Base-by-base conservation (phyloP, 2,113 vertebrate genomes). In the Phalacrocorax pelagicus region DNA sequence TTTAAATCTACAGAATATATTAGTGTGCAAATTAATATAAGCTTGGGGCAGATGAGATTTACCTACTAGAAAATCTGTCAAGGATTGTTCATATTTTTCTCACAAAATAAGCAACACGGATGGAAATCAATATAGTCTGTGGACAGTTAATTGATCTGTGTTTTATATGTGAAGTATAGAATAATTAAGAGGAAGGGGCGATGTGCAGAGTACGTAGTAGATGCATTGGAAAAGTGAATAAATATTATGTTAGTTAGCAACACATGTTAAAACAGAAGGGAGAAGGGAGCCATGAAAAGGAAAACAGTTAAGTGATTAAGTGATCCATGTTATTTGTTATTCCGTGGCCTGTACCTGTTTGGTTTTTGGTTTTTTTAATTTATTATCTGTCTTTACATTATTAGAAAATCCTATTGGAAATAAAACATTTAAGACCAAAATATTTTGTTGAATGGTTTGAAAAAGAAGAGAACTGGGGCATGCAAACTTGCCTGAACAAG, bases 161-260 rank as follows among this genome's bases (percentile, higher is more conserved):
- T 22, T 91, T 63, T 52, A 15, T 49, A 75, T 52, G 3, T 49
- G 16, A 63, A 74, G 17, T 38, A 38, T 12, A 44, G 92, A 74
- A 36, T 19, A 5, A 74, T 66, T 74, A 18, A 17, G 21, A 67
- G 8, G 49, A 70, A 73, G 9, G 11, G 20, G 47, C 0, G 1
- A 55, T 81, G n/a, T 4, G 1, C 6, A 67, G 15, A 0, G 0
- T 52, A 10, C 55, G 6, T 47, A 78, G 8, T 17, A 80, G 29
- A 63, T 59, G 14, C 8, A 32, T 2, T 46, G 24, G 13, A 79
- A 92, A 94, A 81, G 17, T 47, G 20, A 87, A 42, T 42, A 86
- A 83, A 66, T 87, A 67, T 21, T 84, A 51, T 0, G 0, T 47
- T 69, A 51, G 4, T 44, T 65, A 85, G 34, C 1, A 2, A 59